These are phyloP conservation scores for Pyrocephalus nanus DNA, from an alignment of 2,797 vertebrate genomes.

Conservation along the genomic window DNA sequence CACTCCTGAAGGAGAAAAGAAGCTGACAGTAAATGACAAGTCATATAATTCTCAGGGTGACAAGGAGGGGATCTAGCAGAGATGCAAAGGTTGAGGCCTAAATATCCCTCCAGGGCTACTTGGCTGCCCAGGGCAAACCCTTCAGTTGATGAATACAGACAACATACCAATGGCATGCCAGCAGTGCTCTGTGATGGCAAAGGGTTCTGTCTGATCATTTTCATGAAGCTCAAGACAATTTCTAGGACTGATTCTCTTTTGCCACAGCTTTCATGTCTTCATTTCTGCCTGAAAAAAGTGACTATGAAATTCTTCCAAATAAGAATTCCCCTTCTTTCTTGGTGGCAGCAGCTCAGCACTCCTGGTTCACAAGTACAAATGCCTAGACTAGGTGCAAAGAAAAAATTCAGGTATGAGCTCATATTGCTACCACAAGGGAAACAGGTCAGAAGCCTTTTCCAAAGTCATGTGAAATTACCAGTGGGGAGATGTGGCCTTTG, in stretches of 20 bases:
- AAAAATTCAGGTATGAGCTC: background rate
- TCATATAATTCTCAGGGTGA: slow-evolving; percentile 27
- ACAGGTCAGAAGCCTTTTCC: background rate
- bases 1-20: background rate
- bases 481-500: background rate
- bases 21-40: slow-evolving; percentile 58
- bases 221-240: background rate
- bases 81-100: background rate
- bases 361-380: background rate
- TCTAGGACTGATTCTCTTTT: background rate
- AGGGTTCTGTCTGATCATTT: background rate
- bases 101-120: background rate
- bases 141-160: background rate
- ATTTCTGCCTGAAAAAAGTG: background rate
- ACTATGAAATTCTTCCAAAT: background rate
- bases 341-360: background rate
- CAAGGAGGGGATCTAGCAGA: slow-evolving; percentile 16
- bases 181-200: background rate
- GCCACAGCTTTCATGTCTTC: background rate
- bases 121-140: background rate
- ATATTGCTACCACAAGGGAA: background rate
- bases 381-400: background rate
- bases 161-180: background rate
- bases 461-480: background rate
- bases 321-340: background rate